These are phyloP conservation scores for Cantharis lateralis DNA, from an alignment of 2,888 invertebrate species.

Conservation along the genomic window DNA sequence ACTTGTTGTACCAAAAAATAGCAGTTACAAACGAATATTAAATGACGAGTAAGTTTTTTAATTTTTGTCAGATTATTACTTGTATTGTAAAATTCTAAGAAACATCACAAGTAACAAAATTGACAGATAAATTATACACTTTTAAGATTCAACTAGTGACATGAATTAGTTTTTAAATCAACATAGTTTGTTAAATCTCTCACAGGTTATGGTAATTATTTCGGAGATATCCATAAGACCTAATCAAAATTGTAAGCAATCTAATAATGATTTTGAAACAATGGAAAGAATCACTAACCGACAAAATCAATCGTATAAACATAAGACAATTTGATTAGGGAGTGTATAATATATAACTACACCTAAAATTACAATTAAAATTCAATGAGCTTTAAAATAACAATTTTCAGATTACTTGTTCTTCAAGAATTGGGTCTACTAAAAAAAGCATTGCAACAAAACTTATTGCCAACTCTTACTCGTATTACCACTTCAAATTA, in stretches of 20 bases:
- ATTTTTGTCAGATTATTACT: not conserved
- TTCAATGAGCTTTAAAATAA: not conserved
- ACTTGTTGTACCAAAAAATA: constrained; percentile 31
- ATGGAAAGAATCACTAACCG: no score
- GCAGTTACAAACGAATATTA: constrained; percentile 33
- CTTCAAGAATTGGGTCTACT: constrained; percentile 27
- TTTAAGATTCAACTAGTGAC: no score
- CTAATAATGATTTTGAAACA: no score
- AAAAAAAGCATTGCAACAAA: constrained; percentile 21
- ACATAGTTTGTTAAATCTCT: no score
- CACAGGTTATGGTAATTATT: no score
- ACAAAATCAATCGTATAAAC: not conserved
- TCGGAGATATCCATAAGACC: no score
- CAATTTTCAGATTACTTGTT: constrained; percentile 1
- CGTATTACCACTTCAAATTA: constrained; percentile 37
- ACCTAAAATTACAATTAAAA: not conserved
- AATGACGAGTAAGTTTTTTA: constrained; percentile 36
- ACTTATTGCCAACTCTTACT: constrained; percentile 15
- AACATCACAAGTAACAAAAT: no score
- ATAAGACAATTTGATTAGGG: not conserved
- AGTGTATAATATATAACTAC: no score
- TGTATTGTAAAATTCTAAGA: no score
- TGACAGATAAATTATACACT: no score
- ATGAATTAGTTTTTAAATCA: no score
- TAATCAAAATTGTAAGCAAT: no score